phyloP scores from a whole-genome alignment of 2,113 vertebrate genomes.

The Cebus imitator region DNA sequence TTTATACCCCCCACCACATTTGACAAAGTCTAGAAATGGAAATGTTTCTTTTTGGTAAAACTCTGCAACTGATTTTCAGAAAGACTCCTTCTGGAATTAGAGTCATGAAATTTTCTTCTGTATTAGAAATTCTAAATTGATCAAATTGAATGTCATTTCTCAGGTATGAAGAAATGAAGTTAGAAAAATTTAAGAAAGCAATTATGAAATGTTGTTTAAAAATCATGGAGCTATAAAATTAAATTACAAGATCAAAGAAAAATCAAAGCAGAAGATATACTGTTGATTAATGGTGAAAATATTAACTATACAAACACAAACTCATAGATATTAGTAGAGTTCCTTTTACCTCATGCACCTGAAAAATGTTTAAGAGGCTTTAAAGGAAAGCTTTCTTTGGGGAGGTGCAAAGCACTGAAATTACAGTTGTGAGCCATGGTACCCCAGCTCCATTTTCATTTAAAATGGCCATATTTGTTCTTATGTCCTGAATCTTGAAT shows the following conservation, averaged over 20 bases:
- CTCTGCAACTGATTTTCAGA: background rate
- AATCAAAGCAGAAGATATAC: background rate
- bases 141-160: background rate
- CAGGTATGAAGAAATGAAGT: background rate
- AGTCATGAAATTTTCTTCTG: background rate
- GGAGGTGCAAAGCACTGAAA: background rate
- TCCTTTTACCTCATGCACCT: background rate
- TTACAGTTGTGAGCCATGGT: no score
- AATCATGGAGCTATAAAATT: background rate
- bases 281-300: background rate
- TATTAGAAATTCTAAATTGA: background rate
- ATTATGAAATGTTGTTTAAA: background rate
- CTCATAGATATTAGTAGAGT: background rate
- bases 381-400: background rate
- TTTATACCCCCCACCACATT: background rate
- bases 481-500: background rate
- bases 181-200: constrained; percentile 14
- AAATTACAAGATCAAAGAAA: background rate
- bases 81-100: background rate
- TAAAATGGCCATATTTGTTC: background rate
- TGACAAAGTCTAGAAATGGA: background rate
- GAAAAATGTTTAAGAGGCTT: background rate
- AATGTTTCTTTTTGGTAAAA: constrained; percentile 15
- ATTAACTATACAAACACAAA: background rate
- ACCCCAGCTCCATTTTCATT: background rate